These are phyloP conservation scores for Nasonia giraulti DNA, from an alignment of 1,140 invertebrate genomes.

Conservation along the genomic window DNA sequence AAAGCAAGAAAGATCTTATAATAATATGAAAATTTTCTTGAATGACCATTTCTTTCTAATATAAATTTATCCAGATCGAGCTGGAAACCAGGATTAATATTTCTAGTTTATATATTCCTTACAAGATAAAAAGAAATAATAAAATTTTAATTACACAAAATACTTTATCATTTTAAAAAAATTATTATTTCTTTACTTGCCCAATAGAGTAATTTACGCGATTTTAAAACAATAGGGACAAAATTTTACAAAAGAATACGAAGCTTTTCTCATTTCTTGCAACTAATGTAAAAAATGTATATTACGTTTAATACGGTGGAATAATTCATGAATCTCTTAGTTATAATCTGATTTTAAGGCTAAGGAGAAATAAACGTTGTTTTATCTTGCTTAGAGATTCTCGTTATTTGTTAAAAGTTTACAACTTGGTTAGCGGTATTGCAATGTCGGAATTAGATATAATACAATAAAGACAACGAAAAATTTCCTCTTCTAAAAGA, in stretches of 20 bases:
- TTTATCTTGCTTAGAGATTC: slow-evolving; percentile 27
- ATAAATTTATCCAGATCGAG: slow-evolving; percentile 41
- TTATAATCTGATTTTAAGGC: slow-evolving; percentile 13
- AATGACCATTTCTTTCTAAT: slow-evolving; percentile 48
- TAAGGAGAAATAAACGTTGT: slow-evolving; percentile 12
- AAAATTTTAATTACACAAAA: slow-evolving; percentile 51
- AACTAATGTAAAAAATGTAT: slow-evolving; percentile 39
- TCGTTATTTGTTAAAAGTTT: slow-evolving; percentile 43
- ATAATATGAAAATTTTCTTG: slow-evolving; percentile 48
- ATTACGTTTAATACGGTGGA: slow-evolving; percentile 25
- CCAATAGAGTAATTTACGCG: slow-evolving; percentile 9
- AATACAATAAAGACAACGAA: slow-evolving; percentile 30
- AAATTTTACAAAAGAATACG: slow-evolving; percentile 33
- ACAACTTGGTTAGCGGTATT: slow-evolving; percentile 35
- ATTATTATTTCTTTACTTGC: slow-evolving; percentile 23
- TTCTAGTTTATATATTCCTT: slow-evolving; percentile 32
- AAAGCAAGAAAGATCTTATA: slow-evolving; percentile 43
- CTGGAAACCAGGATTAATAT: neutral
- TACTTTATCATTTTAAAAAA: slow-evolving; percentile 25
- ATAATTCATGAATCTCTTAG: slow-evolving; percentile 45
- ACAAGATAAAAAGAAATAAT: slow-evolving; percentile 54
- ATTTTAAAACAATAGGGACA: slow-evolving; percentile 8
- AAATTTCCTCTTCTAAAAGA: slow-evolving; percentile 35
- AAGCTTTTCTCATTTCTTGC: slow-evolving; percentile 23
- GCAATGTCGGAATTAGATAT: slow-evolving; percentile 6